These are phyloP conservation scores for Acanthochromis polyacanthus DNA, from an alignment of 2,113 vertebrate genomes.

Conservation along the genomic window DNA sequence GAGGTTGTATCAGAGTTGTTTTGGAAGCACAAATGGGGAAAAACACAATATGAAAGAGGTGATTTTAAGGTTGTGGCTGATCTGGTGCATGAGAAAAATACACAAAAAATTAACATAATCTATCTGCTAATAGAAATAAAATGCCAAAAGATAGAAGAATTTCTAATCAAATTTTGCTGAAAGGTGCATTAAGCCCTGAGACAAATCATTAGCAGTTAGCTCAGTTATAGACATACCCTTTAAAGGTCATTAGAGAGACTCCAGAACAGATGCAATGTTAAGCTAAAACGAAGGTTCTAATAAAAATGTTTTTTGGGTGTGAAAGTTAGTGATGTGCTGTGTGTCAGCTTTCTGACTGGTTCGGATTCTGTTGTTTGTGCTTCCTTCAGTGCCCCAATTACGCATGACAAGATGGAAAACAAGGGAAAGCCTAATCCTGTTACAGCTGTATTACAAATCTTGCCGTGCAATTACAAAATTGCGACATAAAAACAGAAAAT, in stretches of 20 bases:
- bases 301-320: not conserved
- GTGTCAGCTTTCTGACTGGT: constrained; percentile 24
- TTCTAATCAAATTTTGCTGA: not conserved
- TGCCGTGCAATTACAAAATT: constrained; percentile 28
- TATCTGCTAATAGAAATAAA: too few relatives aligned
- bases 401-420: constrained; percentile 37
- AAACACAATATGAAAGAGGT: too few relatives aligned
- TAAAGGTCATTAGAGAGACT: not conserved
- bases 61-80: too few relatives aligned
- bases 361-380: constrained; percentile 33
- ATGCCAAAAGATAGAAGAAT: too few relatives aligned
- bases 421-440: constrained; percentile 31
- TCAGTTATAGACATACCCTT: not conserved
- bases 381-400: constrained; percentile 27
- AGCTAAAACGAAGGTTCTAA: not conserved
- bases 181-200: not conserved
- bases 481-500: constrained; percentile 49
- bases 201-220: not conserved
- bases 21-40: too few relatives aligned
- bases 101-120: not conserved
- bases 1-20: too few relatives aligned
- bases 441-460: constrained; percentile 42
- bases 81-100: not conserved
- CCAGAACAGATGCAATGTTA: not conserved
- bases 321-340: constrained; percentile 8